Percentiles rank a stretch among this genome's conserved stretches.
Evolutionary conservation across 2,888 invertebrate genomes (phyloP).

Genomic region (Dendrolimus pini): DNA sequence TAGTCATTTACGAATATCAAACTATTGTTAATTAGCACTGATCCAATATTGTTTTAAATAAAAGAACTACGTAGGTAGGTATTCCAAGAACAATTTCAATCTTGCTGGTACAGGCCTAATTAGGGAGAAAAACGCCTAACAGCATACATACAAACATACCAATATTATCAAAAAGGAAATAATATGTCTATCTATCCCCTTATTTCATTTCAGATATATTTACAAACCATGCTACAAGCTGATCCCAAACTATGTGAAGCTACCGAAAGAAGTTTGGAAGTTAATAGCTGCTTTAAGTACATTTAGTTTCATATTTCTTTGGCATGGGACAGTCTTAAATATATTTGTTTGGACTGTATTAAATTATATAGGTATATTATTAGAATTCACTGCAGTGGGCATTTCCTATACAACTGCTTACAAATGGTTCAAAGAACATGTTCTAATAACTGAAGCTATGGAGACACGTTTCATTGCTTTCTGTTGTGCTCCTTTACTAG

Average conservation of each 20-base stretch:
- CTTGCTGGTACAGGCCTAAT: too few relatives aligned
- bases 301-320: conserved; percentile 90
- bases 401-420: conserved; percentile 64
- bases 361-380: conserved; percentile 87
- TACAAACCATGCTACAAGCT: conserved; percentile 80
- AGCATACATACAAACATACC: too few relatives aligned
- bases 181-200: background rate
- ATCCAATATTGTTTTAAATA: too few relatives aligned
- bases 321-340: conserved; percentile 90
- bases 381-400: conserved; percentile 80
- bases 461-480: conserved; percentile 81
- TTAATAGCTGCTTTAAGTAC: conserved; percentile 83
- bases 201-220: conserved; percentile 82
- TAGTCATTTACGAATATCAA: too few relatives aligned
- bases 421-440: conserved; percentile 47
- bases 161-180: too few relatives aligned
- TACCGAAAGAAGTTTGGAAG: conserved; percentile 69
- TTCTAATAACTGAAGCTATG: conserved; percentile 53
- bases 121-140: too few relatives aligned
- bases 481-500: conserved; percentile 83
- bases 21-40: too few relatives aligned
- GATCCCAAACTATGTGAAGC: conserved; percentile 33
- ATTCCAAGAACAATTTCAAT: too few relatives aligned
- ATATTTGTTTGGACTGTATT: conserved; percentile 91
- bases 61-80: too few relatives aligned